Conservation (phyloP, 2,113 vertebrate genomes). For the Fregata magnificens region DNA sequence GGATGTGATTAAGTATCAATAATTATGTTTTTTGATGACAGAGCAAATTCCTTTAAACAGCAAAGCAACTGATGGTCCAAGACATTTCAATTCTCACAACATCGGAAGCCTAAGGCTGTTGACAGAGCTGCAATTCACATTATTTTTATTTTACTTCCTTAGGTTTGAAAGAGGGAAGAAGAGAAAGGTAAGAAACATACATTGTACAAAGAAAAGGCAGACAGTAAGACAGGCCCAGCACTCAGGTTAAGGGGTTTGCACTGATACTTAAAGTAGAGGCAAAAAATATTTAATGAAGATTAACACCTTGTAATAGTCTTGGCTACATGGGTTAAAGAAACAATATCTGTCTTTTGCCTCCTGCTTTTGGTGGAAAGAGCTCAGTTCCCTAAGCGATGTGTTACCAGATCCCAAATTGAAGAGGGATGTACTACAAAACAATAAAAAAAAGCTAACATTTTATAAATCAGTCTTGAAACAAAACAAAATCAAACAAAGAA, state of each 20-base stretch:
- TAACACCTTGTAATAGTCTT: background rate
- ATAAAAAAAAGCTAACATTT: background rate
- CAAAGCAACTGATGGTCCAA: background rate
- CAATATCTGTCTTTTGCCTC: background rate
- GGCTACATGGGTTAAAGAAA: background rate
- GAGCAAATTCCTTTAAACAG: background rate
- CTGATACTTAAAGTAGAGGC: background rate
- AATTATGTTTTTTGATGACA: background rate
- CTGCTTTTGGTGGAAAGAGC: background rate
- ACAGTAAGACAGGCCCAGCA: background rate
- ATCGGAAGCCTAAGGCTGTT: background rate
- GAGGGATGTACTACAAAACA: background rate
- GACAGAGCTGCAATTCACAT: background rate
- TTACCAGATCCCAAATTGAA: background rate
- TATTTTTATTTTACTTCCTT: background rate
- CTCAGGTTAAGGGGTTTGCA: background rate
- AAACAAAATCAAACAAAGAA: background rate
- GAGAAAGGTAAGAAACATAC: background rate
- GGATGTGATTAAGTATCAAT: background rate
- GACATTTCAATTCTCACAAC: background rate
- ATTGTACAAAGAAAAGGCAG: background rate
- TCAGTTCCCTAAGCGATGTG: background rate
- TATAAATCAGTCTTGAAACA: background rate
- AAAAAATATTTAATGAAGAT: background rate
- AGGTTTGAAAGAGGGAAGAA: background rate